Evolutionary conservation across 2,797 vertebrate species (phyloP).

Genomic region (Gymnocypris eckloni): DNA sequence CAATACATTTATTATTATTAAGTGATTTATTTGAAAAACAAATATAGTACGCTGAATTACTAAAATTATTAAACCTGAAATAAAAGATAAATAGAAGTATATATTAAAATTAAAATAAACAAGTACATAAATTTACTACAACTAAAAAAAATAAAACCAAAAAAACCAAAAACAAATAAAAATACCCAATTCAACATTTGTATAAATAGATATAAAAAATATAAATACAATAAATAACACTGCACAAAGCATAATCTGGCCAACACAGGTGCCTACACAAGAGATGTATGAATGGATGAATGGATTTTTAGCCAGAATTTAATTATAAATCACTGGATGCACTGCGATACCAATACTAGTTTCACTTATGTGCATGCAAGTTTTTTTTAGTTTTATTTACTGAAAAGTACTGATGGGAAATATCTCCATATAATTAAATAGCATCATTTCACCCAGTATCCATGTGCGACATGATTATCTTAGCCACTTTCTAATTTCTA

Average conservation of each 20-base stretch:
- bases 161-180: background rate
- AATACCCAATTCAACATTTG: background rate
- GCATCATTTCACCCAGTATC: background rate
- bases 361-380: background rate
- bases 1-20: too few relatives aligned
- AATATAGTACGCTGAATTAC: background rate
- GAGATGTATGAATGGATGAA: background rate
- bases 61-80: background rate
- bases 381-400: background rate
- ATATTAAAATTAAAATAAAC: too few relatives aligned
- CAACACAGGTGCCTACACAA: background rate
- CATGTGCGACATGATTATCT: background rate
- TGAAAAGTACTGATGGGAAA: background rate
- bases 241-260: background rate
- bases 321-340: background rate
- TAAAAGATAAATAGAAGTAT: background rate
- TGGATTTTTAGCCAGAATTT: background rate
- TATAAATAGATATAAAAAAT: background rate
- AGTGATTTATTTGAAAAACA: background rate
- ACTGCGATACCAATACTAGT: background rate
- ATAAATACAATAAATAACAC: background rate
- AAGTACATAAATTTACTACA: background rate
- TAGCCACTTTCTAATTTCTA: background rate
- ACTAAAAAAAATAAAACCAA: background rate
- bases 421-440: background rate